These are phyloP conservation scores for Caerostris extrusa DNA, from an alignment of 1,140 invertebrate genomes.

Conservation along the genomic window DNA sequence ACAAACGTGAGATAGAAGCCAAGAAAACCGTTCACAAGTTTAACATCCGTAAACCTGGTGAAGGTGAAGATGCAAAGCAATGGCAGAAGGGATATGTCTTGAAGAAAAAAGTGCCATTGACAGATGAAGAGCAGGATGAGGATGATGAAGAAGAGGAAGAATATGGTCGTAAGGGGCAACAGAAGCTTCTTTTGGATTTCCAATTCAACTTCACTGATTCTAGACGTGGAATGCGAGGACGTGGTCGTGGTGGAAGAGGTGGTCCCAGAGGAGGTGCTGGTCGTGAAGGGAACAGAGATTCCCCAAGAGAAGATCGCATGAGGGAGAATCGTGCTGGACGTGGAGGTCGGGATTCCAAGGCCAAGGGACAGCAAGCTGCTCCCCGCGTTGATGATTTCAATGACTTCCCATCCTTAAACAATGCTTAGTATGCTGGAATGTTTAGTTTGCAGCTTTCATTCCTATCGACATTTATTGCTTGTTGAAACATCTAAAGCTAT, in stretches of 20 bases:
- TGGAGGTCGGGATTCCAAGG: constrained; percentile 40
- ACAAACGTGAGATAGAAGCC: constrained; percentile 90
- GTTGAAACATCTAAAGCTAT: background rate
- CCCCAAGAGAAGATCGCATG: constrained; percentile 78
- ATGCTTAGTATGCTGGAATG: constrained; percentile 72
- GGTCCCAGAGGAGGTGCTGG: constrained; percentile 79
- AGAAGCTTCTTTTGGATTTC: constrained; percentile 92
- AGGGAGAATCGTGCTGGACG: constrained; percentile 74
- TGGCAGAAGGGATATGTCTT: constrained; percentile 95
- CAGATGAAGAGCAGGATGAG: constrained; percentile 84
- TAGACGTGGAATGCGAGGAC: constrained; percentile 85
- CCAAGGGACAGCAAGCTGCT: constrained; percentile 84
- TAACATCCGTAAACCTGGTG: constrained; percentile 94
- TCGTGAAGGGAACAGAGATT: constrained; percentile 74
- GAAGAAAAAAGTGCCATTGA: constrained; percentile 89
- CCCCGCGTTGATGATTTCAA: constrained; percentile 97
- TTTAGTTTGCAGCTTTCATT: constrained; percentile 68
- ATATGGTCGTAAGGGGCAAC: constrained; percentile 91
- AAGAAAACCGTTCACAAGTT: constrained; percentile 85
- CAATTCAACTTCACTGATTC: constrained; percentile 94
- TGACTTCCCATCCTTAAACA: constrained; percentile 94
- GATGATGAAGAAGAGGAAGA: constrained; percentile 81
- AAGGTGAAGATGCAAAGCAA: constrained; percentile 93
- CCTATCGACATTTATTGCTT: constrained; percentile 50
- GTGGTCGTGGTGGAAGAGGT: constrained; percentile 78